Conservation (phyloP, 2,113 vertebrate genomes). For the Perccottus glenii region DNA sequence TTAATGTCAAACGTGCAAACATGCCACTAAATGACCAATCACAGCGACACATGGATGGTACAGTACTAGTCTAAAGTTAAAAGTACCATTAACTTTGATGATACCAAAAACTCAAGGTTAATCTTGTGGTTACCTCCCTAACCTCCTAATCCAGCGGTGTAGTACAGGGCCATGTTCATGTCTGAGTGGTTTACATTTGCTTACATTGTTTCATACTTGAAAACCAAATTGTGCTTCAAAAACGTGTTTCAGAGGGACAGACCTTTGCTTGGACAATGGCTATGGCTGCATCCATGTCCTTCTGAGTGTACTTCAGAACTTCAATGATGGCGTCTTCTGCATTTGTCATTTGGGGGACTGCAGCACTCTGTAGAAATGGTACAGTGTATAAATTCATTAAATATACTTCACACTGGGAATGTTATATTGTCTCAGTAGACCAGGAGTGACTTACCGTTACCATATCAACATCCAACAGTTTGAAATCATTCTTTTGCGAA, state of each 20-base stretch:
- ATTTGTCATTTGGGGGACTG: conserved; percentile 40
- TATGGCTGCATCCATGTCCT: conserved; percentile 88
- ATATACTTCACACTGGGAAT: background rate
- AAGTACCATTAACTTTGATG: too few relatives aligned
- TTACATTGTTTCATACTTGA: background rate
- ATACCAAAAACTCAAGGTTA: too few relatives aligned
- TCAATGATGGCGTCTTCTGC: conserved; percentile 86
- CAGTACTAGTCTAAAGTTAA: too few relatives aligned
- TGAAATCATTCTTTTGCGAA: conserved; percentile 71
- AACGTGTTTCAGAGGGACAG: background rate
- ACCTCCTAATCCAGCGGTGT: too few relatives aligned
- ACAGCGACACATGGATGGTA: too few relatives aligned
- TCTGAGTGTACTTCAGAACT: conserved; percentile 89
- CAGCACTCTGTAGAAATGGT: conserved; percentile 42
- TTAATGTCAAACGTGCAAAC: too few relatives aligned
- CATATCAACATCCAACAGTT: conserved; percentile 74
- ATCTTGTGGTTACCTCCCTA: too few relatives aligned
- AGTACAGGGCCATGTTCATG: too few relatives aligned
- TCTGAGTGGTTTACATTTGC: too few relatives aligned
- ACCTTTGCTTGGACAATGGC: conserved; percentile 77
- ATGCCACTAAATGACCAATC: too few relatives aligned
- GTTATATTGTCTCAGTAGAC: background rate
- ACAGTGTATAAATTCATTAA: conserved; percentile 31
- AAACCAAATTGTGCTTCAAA: background rate
- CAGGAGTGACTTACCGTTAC: conserved; percentile 72